A percentile compares a stretch with the other conserved stretches of the same genome.
These are phyloP conservation scores for Chaitophorus viminalis DNA, from an alignment of 2,888 invertebrate genomes.

Conservation along the genomic window DNA sequence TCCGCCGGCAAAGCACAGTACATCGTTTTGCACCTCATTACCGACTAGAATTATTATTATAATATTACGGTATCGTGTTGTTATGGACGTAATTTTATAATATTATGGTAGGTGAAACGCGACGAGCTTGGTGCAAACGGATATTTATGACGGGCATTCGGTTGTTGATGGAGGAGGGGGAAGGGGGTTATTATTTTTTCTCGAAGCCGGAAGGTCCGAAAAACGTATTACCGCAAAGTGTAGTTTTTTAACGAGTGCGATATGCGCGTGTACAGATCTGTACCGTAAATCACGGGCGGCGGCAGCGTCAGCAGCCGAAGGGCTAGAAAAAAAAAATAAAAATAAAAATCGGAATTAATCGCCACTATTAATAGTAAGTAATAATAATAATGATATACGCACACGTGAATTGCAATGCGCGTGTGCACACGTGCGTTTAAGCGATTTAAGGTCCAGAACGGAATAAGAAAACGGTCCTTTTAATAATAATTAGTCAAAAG, in stretches of 20 bases:
- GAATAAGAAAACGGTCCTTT: no score
- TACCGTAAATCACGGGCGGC: slow-evolving; percentile 8
- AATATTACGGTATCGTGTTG: background rate
- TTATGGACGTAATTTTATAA: background rate
- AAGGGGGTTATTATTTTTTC: slow-evolving; percentile 1
- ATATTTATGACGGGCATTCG: background rate
- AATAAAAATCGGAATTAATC: slow-evolving; percentile 21
- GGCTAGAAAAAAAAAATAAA: background rate
- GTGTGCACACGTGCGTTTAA: no score
- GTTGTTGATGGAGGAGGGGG: background rate
- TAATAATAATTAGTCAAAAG: no score
- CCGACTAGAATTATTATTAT: background rate
- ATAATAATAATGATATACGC: slow-evolving; percentile 17
- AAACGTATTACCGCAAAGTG: background rate
- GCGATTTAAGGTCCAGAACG: no score
- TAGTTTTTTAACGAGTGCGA: slow-evolving; percentile 8
- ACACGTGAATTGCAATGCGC: background rate
- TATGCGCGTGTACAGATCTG: background rate
- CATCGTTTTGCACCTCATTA: slow-evolving; percentile 37
- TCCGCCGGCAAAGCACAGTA: background rate
- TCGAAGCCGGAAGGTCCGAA: slow-evolving; percentile 36
- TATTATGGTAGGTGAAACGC: background rate
- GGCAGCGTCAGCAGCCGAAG: background rate
- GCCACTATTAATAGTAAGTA: background rate
- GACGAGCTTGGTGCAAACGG: background rate